Conservation (phyloP, 2,797 vertebrate genomes). For the Spea hammondii region DNA sequence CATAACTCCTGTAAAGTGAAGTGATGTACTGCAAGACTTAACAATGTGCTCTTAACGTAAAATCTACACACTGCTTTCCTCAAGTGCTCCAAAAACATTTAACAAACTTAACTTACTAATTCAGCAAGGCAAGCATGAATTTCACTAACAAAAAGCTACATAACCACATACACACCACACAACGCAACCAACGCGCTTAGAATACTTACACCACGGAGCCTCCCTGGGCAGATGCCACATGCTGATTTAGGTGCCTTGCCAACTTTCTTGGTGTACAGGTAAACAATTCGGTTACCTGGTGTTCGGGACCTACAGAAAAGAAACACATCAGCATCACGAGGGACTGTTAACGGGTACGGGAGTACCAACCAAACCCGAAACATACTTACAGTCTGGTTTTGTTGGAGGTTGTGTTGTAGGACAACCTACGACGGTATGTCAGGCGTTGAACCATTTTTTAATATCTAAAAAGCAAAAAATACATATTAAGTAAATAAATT, state of each 20-base stretch:
- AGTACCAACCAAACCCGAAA: neutral
- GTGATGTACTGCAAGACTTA: no score
- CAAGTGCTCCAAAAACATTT: no score
- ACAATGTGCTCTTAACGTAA: no score
- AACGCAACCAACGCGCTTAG: neutral
- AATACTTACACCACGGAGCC: conserved; percentile 91
- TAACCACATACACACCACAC: no score
- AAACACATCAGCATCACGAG: neutral
- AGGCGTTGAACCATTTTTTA: conserved; percentile 93
- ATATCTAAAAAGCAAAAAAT: conserved; percentile 54
- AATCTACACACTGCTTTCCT: no score
- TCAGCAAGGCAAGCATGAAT: no score
- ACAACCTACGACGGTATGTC: conserved; percentile 97
- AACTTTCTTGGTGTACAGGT: conserved; percentile 97
- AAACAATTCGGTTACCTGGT: conserved; percentile 95
- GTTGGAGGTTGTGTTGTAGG: conserved; percentile 98
- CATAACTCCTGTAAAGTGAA: no score
- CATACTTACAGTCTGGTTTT: conserved; percentile 93
- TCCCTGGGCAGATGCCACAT: conserved; percentile 93
- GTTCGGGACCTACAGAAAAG: conserved; percentile 82
- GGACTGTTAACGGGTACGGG: neutral
- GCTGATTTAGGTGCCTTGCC: conserved; percentile 96
- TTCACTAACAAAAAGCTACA: no score
- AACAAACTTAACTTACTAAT: no score
- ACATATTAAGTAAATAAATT: neutral